Conservation (phyloP, 1,140 invertebrate genomes). For the Neotoxoptera formosana region DNA sequence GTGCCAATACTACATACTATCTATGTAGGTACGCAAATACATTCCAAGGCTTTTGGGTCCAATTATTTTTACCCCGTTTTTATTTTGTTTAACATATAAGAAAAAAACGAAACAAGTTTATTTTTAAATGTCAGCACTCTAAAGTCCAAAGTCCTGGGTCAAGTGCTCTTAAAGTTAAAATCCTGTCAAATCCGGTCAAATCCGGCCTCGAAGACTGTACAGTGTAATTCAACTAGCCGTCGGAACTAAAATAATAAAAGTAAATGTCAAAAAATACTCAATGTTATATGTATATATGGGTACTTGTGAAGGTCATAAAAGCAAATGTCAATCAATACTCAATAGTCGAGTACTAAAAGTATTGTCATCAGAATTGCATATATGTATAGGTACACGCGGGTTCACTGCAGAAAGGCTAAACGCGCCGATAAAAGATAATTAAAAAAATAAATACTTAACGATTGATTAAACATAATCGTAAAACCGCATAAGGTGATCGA, state of each 20-base stretch:
- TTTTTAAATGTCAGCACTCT: background rate
- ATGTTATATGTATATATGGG: background rate
- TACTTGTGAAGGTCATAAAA: constrained; percentile 7
- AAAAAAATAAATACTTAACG: background rate
- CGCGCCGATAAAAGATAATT: background rate
- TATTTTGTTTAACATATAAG: background rate
- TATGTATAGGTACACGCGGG: background rate
- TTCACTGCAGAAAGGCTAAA: background rate
- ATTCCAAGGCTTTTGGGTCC: background rate
- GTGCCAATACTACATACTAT: background rate
- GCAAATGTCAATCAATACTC: constrained; percentile 1
- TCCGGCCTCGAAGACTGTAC: background rate
- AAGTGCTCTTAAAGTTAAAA: background rate
- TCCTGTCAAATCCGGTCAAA: background rate
- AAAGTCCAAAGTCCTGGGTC: background rate
- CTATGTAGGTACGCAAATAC: background rate
- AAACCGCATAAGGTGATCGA: background rate
- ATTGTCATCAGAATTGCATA: background rate
- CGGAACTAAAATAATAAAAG: background rate
- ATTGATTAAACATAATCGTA: too few relatives aligned
- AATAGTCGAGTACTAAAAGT: background rate
- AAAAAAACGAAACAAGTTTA: background rate
- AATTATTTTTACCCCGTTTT: background rate
- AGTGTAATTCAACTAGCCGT: background rate
- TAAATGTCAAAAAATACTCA: background rate